Conservation (phyloP, 2,797 vertebrate species). For the Channallabes apus region DNA sequence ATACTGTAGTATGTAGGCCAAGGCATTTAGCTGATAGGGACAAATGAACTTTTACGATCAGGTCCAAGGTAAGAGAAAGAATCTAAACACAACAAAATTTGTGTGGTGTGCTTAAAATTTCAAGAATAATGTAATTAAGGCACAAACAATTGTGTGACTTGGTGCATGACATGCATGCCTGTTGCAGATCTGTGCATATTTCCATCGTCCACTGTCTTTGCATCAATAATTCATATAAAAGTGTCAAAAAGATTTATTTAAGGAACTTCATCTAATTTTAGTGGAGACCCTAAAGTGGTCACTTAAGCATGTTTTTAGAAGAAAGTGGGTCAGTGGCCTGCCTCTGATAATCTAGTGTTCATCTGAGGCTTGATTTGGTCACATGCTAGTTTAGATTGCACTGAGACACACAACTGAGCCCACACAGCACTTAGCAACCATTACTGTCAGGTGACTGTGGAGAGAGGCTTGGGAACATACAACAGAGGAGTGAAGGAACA, state of each 20-base stretch:
- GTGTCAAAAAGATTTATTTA: not conserved
- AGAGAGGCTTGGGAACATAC: slow-evolving; percentile 44
- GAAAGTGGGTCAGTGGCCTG: not conserved
- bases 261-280: not conserved
- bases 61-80: too few species aligned
- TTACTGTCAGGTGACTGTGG: slow-evolving; percentile 49
- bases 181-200: not conserved
- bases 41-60: too few species aligned
- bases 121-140: too few species aligned
- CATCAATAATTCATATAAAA: slow-evolving; percentile 12
- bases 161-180: too few species aligned
- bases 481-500: slow-evolving; percentile 29
- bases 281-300: slow-evolving; percentile 14
- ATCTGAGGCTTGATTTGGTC: slow-evolving; percentile 25
- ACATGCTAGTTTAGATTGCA: slow-evolving; percentile 25
- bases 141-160: too few species aligned
- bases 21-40: too few species aligned
- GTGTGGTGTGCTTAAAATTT: too few species aligned
- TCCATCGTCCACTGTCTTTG: not conserved
- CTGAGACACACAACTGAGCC: slow-evolving; percentile 24
- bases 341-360: not conserved
- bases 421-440: slow-evolving; percentile 43
- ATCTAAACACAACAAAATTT: too few species aligned
- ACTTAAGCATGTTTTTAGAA: slow-evolving; percentile 9
- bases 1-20: too few species aligned